Base-by-base conservation (phyloP, 2,888 invertebrate species). In the Osmoderma eremita region DNA sequence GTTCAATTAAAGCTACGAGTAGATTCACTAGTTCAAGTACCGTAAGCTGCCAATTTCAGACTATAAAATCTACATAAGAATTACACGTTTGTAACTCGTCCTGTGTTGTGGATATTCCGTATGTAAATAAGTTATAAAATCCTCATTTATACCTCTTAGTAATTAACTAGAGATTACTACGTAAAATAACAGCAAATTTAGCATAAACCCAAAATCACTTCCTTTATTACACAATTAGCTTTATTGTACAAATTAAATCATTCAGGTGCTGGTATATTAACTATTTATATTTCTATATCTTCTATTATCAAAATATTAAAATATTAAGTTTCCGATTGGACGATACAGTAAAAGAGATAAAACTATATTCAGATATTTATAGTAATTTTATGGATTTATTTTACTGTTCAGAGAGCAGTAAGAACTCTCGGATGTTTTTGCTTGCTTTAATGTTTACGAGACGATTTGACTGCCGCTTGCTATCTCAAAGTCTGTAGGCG, bases 311-410 rank as follows among this genome's bases (percentile, higher is more conserved):
- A n/a, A n/a, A n/a, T n/a, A n/a, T n/a, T n/a, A n/a, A n/a, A n/a
- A n/a, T n/a, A n/a, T n/a, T n/a, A n/a, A n/a, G n/a, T n/a, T n/a
- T n/a, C n/a, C 41, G 54, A 54, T 54, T 39, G 20, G 54, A n/a
- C 22, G 54, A 54, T 54, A 41, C 20, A 20, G 13, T 54, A 39
- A 54, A n/a, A n/a, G n/a, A 54, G 54, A 54, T 54, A 39, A 54
- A 54, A 13, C 20, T 54, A 54, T 39, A 39, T 54, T 54, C 54
- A n/a, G n/a, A 50, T 63, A 63, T 63, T 50, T 63, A 48, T 61
- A 61, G 42, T 24, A 17, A 24, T 61, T 48, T 61, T 61, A 48
- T 61, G 36, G 18, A 36, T 45, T 61, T 61, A 48, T 61, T 61
- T n/a, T 61, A 48, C 48, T 36, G 17, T 38, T 22, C 18, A 53